A percentile compares a stretch with the other conserved stretches of the same genome.
Conservation (phyloP, 2,113 vertebrate genomes). For the Natator depressus region DNA sequence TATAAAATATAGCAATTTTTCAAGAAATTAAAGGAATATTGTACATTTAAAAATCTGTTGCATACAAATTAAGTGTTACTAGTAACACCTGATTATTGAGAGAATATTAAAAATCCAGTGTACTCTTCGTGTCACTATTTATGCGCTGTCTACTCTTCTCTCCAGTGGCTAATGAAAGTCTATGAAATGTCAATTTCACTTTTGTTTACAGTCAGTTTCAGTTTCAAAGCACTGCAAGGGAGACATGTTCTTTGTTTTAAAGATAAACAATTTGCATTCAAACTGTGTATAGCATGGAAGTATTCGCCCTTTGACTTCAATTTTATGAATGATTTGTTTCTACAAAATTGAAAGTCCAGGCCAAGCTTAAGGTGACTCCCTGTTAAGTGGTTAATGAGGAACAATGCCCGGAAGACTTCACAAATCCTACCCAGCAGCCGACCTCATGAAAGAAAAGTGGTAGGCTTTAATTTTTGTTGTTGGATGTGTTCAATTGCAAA, state of each 20-base stretch:
- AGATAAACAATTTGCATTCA: conserved; percentile 27
- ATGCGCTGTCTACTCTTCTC: conserved; percentile 59
- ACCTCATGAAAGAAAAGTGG: background rate
- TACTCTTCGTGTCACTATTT: conserved; percentile 60
- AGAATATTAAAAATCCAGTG: conserved; percentile 5
- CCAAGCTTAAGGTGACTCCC: background rate
- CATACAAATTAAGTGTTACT: background rate
- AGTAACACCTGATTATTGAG: background rate
- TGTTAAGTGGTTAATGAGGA: conserved; percentile 16
- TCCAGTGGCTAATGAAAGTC: conserved; percentile 59
- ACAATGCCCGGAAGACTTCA: background rate
- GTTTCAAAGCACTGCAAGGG: conserved; percentile 38
- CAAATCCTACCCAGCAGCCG: background rate
- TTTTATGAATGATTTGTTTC: background rate
- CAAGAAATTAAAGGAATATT: conserved; percentile 13
- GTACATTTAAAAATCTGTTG: background rate
- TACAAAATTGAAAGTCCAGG: background rate
- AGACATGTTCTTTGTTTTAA: conserved; percentile 31
- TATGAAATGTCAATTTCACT: conserved; percentile 63
- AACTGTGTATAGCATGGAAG: background rate
- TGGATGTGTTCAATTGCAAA: background rate
- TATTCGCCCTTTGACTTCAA: background rate
- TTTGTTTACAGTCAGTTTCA: conserved; percentile 51
- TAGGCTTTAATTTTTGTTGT: background rate
- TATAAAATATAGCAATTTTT: conserved; percentile 26